Evolutionary conservation across 1,140 invertebrate genomes (phyloP).

Genomic region (Cotesia glomerata): DNA sequence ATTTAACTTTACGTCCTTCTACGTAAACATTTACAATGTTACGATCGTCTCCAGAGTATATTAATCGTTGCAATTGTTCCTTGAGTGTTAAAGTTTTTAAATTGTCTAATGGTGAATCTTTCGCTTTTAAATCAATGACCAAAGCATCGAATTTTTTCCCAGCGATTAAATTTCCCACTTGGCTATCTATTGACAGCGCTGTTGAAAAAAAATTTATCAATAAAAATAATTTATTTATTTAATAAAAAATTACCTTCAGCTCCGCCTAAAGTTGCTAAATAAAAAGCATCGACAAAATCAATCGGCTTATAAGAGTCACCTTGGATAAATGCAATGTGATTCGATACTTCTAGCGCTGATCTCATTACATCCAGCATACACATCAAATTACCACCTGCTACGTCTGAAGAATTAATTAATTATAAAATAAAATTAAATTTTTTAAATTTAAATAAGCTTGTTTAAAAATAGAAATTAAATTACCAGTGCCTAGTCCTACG

Average conservation of each 20-base stretch:
- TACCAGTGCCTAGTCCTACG: constrained; percentile 87
- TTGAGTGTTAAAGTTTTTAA: constrained; percentile 60
- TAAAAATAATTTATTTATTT: constrained; percentile 13
- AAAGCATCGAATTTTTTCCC: constrained; percentile 90
- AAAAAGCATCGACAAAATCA: constrained; percentile 79
- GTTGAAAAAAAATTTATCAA: constrained; percentile 43
- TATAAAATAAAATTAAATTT: constrained; percentile 6
- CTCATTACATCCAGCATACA: constrained; percentile 81
- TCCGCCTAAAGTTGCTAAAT: constrained; percentile 85
- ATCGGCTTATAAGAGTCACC: constrained; percentile 64
- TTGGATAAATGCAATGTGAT: constrained; percentile 66
- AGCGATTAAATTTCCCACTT: constrained; percentile 78
- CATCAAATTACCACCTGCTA: constrained; percentile 78
- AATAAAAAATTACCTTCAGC: constrained; percentile 70
- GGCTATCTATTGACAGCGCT: constrained; percentile 76
- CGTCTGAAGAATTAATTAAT: constrained; percentile 67
- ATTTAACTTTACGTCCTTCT: constrained; percentile 70
- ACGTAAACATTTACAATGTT: constrained; percentile 83
- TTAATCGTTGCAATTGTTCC: constrained; percentile 79
- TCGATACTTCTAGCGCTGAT: constrained; percentile 75
- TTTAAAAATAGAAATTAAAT: constrained; percentile 19
- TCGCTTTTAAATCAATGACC: constrained; percentile 68
- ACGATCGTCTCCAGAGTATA: constrained; percentile 83
- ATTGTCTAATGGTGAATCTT: constrained; percentile 65
- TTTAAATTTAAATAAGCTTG: constrained; percentile 24